Evolutionary conservation across 2,888 invertebrate genomes (phyloP).

Genomic region (Mimas tiliae): DNA sequence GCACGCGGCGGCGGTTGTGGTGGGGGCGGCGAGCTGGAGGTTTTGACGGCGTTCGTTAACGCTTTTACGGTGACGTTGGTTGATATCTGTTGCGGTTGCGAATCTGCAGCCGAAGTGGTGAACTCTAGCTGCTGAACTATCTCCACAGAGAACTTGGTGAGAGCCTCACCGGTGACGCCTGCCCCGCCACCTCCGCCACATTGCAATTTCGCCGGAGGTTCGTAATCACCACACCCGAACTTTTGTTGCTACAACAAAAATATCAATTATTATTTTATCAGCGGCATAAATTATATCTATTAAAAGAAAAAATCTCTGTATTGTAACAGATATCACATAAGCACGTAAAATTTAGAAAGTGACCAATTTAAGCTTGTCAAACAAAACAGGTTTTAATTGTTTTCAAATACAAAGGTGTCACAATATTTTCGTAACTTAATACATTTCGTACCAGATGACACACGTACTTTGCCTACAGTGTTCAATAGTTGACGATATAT

Average conservation of each 20-base stretch:
- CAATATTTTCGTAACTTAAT: too few relatives aligned
- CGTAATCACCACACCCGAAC: constrained; percentile 89
- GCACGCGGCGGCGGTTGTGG: constrained; percentile 84
- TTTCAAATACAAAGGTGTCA: too few relatives aligned
- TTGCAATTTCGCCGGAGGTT: constrained; percentile 91
- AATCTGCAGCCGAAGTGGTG: constrained; percentile 93
- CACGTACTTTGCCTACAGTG: too few relatives aligned
- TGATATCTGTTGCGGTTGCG: constrained; percentile 94
- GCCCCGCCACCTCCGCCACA: constrained; percentile 74
- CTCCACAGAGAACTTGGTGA: constrained; percentile 94
- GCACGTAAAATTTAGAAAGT: too few relatives aligned
- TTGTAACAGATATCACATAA: too few relatives aligned
- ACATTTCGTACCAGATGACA: too few relatives aligned
- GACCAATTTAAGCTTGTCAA: too few relatives aligned
- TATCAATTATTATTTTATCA: constrained; percentile 38
- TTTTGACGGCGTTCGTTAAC: constrained; percentile 79
- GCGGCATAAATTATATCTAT: background rate
- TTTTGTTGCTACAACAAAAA: constrained; percentile 91
- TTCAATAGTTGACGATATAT: too few relatives aligned
- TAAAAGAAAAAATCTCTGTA: background rate
- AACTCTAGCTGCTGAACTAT: constrained; percentile 96
- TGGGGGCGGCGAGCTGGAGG: constrained; percentile 73
- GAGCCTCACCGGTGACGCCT: constrained; percentile 79
- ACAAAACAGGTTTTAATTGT: too few relatives aligned
- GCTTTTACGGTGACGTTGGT: constrained; percentile 96